Percentiles rank a stretch among this genome's conserved stretches.
phyloP scores from a whole-genome alignment of 2,888 invertebrate genomes.

The Perizoma flavofasciatum region DNA sequence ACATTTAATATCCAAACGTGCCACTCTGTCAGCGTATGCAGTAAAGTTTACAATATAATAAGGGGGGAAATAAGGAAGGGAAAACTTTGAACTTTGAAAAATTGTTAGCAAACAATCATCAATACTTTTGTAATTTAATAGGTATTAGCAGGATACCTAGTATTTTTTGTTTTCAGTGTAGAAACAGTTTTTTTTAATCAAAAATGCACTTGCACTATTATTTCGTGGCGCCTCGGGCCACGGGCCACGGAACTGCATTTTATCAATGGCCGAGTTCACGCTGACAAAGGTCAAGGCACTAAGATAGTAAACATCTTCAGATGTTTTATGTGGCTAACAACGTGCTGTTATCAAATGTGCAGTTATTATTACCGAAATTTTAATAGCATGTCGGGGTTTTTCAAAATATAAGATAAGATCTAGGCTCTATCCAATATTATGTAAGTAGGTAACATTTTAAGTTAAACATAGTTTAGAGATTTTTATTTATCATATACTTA shows the following conservation, averaged over 20 bases:
- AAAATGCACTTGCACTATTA: conserved; percentile 13
- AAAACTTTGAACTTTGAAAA: too few species aligned
- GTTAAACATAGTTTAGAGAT: conserved; percentile 1
- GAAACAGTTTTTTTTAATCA: too few species aligned
- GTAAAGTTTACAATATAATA: too few species aligned
- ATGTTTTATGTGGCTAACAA: conserved; percentile 11
- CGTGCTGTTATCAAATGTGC: conserved; percentile 1
- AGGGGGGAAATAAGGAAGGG: too few species aligned
- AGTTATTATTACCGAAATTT: conserved; percentile 5
- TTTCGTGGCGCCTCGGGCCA: conserved; percentile 13
- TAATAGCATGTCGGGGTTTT: conserved; percentile 9
- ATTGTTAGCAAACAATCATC: too few species aligned
- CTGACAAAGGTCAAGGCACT: conserved; percentile 41
- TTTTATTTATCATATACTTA: too few species aligned
- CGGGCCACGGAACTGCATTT: conserved; percentile 26
- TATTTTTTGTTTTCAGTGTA: too few species aligned
- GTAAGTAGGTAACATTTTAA: not conserved
- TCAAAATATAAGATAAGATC: not conserved
- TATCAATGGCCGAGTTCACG: conserved; percentile 36
- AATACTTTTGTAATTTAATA: too few species aligned
- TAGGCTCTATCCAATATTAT: not conserved
- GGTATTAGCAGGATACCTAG: too few species aligned
- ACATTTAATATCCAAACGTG: too few species aligned
- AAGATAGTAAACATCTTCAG: conserved; percentile 29
- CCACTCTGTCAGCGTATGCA: too few species aligned